Base-by-base conservation (phyloP, 2,888 invertebrate genomes). In the Drosophila barbarae region DNA sequence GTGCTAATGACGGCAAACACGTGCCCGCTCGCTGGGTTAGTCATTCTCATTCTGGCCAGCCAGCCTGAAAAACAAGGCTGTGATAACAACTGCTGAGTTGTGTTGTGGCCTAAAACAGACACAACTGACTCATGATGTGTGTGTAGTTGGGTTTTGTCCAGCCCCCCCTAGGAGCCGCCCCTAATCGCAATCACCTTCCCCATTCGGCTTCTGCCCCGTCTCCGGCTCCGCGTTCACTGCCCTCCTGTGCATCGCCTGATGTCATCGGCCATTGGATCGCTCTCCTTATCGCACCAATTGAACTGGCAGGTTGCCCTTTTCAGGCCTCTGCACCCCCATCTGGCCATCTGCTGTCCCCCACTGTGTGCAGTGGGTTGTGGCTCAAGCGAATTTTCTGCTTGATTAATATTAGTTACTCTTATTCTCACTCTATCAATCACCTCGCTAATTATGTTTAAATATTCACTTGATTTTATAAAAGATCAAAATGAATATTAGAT, bases 201-300 rank as follows among this genome's bases (percentile, higher is more conserved):
- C 21, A 15, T 28, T 36, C 15, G 28, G 3, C 12, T 36, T 2
- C 2, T 12, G 21, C 26, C n/a, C 13, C 5, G 23, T 5, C 23
- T 23, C 5, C 23, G 23, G 23, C 23, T 23, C 23, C 23, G 5
- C 28, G 56, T 53, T 53, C 44, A 38, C 36, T 36, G 56, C 52
- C 30, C 28, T 38, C 30, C 38, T 36, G 65, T 74, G 81, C 80
- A 77, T 68, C 75, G 69, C 54, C 77, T 77, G 77, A 77, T 77
- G 77, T 77, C 77, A 77, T 83, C 81, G 76, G 59, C 76, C 41
- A 77, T 67, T 75, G 83, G 44, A 50, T 53, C 53, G 71, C 38
- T 61, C 38, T 53, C 26, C 70, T 68, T 68, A 68, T 68, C 68
- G 26, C 49, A 47, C 41, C 67, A 70, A 70, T 70, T 68, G 52